phyloP scores from a whole-genome alignment of 2,797 vertebrate genomes.

The Molossus molossus region DNA sequence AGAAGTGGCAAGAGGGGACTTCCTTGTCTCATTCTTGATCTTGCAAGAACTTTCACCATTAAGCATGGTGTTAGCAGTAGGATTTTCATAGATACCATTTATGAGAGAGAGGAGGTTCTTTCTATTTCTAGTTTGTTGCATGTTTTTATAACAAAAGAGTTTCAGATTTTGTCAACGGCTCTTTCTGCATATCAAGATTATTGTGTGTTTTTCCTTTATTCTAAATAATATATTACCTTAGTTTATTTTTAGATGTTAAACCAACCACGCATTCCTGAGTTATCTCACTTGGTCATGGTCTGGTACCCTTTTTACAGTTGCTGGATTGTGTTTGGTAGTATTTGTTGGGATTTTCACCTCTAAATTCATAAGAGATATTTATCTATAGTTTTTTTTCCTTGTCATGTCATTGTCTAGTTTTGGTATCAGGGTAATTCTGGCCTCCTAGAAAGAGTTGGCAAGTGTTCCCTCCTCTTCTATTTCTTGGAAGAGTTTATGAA shows the following conservation, averaged over 20 bases:
- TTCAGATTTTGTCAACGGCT: neutral
- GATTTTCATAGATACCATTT: no score
- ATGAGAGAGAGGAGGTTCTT: no score
- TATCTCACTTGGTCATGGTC: neutral
- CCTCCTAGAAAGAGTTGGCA: neutral
- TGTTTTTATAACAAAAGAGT: neutral
- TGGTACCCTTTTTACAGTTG: neutral
- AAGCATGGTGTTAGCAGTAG: no score
- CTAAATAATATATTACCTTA: neutral
- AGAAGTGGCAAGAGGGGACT: no score
- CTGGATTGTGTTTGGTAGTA: neutral
- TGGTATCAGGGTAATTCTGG: neutral
- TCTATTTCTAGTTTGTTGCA: neutral
- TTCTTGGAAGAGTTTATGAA: conserved; percentile 14
- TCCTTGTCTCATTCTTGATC: no score
- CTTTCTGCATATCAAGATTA: neutral
- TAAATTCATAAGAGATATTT: neutral
- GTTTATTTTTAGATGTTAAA: neutral
- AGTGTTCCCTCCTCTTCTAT: neutral
- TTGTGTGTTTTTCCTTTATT: neutral
- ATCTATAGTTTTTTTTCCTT: neutral
- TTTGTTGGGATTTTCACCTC: neutral
- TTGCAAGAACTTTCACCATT: no score
- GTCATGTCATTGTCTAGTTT: no score
- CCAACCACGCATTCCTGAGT: neutral